A percentile compares a stretch with the other conserved stretches of the same genome.
phyloP scores from a whole-genome alignment of 2,113 vertebrate species.

The Colinus virginianus region DNA sequence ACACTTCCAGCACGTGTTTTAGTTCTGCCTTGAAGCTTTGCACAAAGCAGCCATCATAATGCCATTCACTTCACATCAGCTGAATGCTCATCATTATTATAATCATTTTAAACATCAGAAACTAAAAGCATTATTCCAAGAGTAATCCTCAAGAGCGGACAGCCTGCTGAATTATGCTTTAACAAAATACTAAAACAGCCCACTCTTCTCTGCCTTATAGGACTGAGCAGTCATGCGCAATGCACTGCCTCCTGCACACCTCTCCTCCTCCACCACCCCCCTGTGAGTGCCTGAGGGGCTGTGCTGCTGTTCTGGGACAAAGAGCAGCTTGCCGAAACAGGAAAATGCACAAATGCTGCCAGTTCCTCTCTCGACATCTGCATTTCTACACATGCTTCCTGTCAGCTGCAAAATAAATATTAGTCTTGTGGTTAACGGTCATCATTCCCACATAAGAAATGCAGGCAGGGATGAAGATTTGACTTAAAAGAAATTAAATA shows the following conservation, averaged over 20 bases:
- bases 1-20: not conserved
- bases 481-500: not conserved
- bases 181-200: not conserved
- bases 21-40: not conserved
- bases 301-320: not conserved
- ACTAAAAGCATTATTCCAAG: not conserved
- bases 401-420: conserved; percentile 9
- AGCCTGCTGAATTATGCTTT: not conserved
- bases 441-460: not conserved
- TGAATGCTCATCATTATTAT: not conserved
- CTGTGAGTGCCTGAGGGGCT: rapidly evolving
- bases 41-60: not conserved
- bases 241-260: not conserved
- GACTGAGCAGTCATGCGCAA: not conserved
- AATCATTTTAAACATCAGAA: not conserved
- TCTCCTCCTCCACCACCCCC: not conserved
- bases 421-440: not conserved
- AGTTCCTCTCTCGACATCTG: not conserved
- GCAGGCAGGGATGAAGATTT: not conserved
- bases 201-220: not conserved
- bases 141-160: not conserved
- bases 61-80: not conserved
- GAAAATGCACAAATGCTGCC: not conserved
- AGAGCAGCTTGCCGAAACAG: not conserved
- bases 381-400: not conserved